Conservation (phyloP, 2,888 invertebrate genomes). For the Drosophila percnosoma region DNA sequence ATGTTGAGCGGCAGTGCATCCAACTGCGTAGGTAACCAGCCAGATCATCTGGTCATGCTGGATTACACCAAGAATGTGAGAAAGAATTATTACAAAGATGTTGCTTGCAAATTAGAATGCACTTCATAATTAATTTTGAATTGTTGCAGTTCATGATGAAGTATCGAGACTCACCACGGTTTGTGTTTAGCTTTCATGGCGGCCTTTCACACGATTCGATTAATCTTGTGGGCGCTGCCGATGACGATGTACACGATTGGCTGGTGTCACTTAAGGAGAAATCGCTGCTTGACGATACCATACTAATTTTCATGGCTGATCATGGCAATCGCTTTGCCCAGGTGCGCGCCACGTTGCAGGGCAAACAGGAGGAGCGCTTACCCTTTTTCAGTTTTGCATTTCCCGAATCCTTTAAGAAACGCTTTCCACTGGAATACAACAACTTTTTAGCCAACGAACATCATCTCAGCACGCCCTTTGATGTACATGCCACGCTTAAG, state of each 20-base stretch:
- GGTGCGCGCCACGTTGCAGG: conserved; percentile 94
- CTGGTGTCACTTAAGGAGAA: conserved; percentile 87
- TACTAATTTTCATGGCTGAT: conserved; percentile 96
- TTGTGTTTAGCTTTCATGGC: conserved; percentile 94
- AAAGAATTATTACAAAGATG: neutral
- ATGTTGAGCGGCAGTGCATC: conserved; percentile 86
- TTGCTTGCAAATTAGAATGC: neutral
- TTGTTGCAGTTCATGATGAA: conserved; percentile 86
- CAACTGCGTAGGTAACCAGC: conserved; percentile 90
- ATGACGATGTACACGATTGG: conserved; percentile 89
- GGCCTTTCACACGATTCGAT: conserved; percentile 95
- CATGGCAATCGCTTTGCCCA: conserved; percentile 95
- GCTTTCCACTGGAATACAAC: conserved; percentile 87
- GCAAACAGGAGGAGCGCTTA: conserved; percentile 95
- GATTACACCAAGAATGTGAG: conserved; percentile 89
- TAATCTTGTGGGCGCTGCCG: conserved; percentile 91
- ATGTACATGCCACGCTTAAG: conserved; percentile 92
- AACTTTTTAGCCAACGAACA: conserved; percentile 89
- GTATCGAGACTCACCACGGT: conserved; percentile 90
- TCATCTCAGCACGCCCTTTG: conserved; percentile 94
- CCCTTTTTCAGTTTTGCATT: conserved; percentile 94
- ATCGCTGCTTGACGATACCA: conserved; percentile 90
- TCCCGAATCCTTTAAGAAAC: conserved; percentile 89
- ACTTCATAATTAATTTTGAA: conserved; percentile 28
- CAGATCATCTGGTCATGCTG: conserved; percentile 89